These are phyloP conservation scores for Ormyrus labotus DNA, from an alignment of 2,888 invertebrate genomes.

Conservation along the genomic window DNA sequence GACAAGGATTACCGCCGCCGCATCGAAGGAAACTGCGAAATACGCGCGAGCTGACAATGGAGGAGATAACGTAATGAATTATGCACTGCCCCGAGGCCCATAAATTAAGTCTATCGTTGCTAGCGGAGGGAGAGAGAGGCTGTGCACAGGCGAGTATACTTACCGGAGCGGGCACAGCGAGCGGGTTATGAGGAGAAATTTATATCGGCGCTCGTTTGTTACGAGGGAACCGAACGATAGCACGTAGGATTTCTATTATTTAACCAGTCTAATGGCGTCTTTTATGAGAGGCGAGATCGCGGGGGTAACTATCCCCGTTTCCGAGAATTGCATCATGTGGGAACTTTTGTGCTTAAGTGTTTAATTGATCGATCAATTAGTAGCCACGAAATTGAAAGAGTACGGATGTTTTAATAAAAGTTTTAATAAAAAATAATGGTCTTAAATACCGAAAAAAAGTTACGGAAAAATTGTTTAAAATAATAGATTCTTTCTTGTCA, in stretches of 20 bases:
- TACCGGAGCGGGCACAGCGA: slow-evolving; percentile 1
- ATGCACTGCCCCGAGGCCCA: slow-evolving; percentile 45
- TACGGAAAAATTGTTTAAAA: too few relatives aligned
- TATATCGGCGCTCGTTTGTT: slow-evolving; percentile 30
- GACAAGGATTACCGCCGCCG: slow-evolving; percentile 16
- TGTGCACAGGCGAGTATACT: background rate
- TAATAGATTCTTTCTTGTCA: too few relatives aligned
- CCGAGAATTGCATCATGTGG: background rate
- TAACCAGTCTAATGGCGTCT: slow-evolving; percentile 4
- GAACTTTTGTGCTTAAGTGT: too few relatives aligned
- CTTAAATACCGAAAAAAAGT: too few relatives aligned
- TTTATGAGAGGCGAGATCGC: background rate
- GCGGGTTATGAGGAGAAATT: slow-evolving; percentile 31
- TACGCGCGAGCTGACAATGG: slow-evolving; percentile 53
- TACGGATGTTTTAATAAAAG: too few relatives aligned
- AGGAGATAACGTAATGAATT: slow-evolving; percentile 56
- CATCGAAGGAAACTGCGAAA: slow-evolving; percentile 51
- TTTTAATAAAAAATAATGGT: too few relatives aligned
- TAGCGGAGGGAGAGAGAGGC: background rate
- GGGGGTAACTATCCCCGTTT: slow-evolving; percentile 24
- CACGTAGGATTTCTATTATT: slow-evolving; percentile 29
- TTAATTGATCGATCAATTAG: too few relatives aligned
- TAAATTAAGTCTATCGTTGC: slow-evolving; percentile 53
- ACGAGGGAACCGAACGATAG: background rate
- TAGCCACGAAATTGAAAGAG: too few relatives aligned